Conservation (phyloP, 2,113 vertebrate species). For the Glaucomys volans region DNA sequence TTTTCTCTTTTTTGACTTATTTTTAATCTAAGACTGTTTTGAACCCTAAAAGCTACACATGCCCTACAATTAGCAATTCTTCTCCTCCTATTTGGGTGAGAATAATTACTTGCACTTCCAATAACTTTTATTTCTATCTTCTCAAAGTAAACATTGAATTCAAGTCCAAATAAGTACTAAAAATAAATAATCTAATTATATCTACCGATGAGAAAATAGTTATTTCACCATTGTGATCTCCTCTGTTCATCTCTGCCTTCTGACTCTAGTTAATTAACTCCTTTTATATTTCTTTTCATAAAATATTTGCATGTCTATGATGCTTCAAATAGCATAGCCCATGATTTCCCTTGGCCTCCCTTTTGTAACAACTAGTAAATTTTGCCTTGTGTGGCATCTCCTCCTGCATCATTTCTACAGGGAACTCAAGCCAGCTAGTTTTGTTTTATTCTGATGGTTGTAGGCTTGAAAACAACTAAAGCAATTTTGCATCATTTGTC, state of each 20-base stretch:
- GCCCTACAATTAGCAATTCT: background rate
- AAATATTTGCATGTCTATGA: background rate
- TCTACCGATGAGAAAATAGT: background rate
- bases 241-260: background rate
- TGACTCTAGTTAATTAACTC: background rate
- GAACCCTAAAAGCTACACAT: background rate
- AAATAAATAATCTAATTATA: background rate
- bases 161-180: background rate
- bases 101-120: background rate
- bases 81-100: background rate
- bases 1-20: background rate
- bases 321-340: background rate
- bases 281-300: background rate
- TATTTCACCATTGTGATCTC: background rate
- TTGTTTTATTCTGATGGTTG: constrained; percentile 58
- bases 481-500: constrained; percentile 65
- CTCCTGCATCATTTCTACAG: background rate
- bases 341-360: background rate
- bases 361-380: background rate
- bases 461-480: constrained; percentile 55
- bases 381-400: background rate
- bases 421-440: constrained; percentile 27
- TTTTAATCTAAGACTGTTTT: background rate
- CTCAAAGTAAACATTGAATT: constrained; percentile 6
- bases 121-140: background rate